Evolutionary conservation across 2,888 invertebrate species (phyloP), one percentile per base, ranked within the genome.

Genomic region (Desoria tigrina): DNA sequence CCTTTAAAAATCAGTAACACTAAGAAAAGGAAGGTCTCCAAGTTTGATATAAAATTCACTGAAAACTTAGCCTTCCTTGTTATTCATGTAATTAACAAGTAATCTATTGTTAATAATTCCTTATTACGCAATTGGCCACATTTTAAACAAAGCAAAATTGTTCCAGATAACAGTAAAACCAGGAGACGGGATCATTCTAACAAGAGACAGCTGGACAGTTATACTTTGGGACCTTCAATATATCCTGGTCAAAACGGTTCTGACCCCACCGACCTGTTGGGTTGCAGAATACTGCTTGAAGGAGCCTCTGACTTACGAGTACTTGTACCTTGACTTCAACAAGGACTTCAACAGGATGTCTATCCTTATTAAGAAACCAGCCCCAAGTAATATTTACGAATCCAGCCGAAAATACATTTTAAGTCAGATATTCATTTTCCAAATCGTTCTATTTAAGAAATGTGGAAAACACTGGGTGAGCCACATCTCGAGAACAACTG

Each of bases 401-500:
- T 39, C 39, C n/a, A 39, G 16, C 21, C 16, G 4, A 45, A 45
- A 6, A 16, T 45, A 21, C n/a, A 45, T 45, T 45, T 45, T 45
- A 21, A 45, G 16, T 11, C 4, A 45, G n/a, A 18, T 45, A 45
- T 45, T 18, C 21, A 45, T 6, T 21, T 18, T 45, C 39, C 16
- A 39, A 45, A 45, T n/a, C n/a, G n/a, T n/a, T n/a, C n/a, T 32
- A 11, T 32, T 45, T 45, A n/a, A 45, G 45, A 21, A 45, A 45
- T 16, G 45, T 45, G 45, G 45, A 45, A 16, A 6, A 45, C n/a
- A 45, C 21, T 45, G 21, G 45, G 45, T 18, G 45, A 18, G 6
- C 45, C 45, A 11, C 16, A 45, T 21, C 45, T 18, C 16, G 45
- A 45, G n/a, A 45, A 16, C 16, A 45, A 45, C 21, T 45, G 16